Evolutionary conservation across 2,113 vertebrate genomes (phyloP).

Genomic region (Anarhynchus alexandrinus): DNA sequence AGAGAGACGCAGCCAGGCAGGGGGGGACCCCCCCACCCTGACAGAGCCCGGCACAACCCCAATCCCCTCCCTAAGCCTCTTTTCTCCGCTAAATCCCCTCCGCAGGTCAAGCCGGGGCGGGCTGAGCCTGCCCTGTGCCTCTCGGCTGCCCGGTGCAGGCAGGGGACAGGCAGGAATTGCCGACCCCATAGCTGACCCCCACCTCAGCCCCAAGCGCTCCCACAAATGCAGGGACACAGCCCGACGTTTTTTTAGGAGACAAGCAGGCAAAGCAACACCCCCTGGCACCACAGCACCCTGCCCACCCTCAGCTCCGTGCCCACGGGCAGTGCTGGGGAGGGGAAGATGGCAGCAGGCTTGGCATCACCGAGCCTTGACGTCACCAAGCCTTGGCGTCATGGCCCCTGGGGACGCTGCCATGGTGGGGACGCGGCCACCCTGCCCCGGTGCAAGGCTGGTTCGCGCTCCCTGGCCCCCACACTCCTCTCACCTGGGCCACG

Average conservation of each 20-base stretch:
- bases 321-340: fast-evolving
- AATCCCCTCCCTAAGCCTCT: slow-evolving; percentile 55
- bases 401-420: neutral
- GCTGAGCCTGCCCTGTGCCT: neutral
- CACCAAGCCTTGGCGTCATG: neutral
- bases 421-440: neutral
- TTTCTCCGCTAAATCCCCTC: slow-evolving; percentile 24
- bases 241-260: neutral
- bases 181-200: neutral
- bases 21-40: neutral
- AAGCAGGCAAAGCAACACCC: neutral
- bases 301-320: fast-evolving
- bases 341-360: neutral
- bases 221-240: neutral
- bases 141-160: fast-evolving
- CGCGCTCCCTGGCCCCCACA: fast-evolving
- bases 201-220: neutral
- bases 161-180: neutral
- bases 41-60: neutral
- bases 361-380: neutral
- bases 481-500: neutral
- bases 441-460: fast-evolving
- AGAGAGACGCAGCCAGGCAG: neutral
- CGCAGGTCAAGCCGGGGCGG: neutral
- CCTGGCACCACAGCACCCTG: neutral